These are phyloP conservation scores for Tachysurus vachellii DNA, from an alignment of 2,113 vertebrate genomes.

Conservation along the genomic window DNA sequence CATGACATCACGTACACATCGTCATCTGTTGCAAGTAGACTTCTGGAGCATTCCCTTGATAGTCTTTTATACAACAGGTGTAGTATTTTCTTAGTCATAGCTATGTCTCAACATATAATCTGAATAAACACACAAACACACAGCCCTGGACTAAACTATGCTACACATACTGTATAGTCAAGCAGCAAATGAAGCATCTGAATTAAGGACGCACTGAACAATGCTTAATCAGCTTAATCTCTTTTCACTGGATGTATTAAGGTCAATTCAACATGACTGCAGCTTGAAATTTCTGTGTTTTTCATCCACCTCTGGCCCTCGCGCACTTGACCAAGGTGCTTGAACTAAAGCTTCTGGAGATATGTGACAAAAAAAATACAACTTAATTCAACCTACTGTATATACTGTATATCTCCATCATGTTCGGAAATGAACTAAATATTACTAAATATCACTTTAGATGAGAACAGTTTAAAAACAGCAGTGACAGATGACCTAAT, in stretches of 20 bases:
- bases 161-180: background rate
- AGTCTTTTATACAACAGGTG: background rate
- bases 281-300: background rate
- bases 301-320: background rate
- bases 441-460: background rate
- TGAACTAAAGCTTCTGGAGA: background rate
- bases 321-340: background rate
- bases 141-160: background rate
- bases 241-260: background rate
- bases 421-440: background rate
- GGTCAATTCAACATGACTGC: background rate
- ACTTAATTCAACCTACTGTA: background rate
- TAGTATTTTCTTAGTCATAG: background rate
- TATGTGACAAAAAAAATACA: background rate
- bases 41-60: background rate
- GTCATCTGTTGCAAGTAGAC: background rate
- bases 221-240: background rate
- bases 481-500: background rate
- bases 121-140: background rate
- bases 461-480: constrained; percentile 11
- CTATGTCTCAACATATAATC: background rate
- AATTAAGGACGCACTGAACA: background rate
- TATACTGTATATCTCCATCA: background rate
- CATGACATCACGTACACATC: background rate
- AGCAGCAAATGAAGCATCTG: background rate